phyloP scores from a whole-genome alignment of 2,113 vertebrate species.

The Lepus americanus region DNA sequence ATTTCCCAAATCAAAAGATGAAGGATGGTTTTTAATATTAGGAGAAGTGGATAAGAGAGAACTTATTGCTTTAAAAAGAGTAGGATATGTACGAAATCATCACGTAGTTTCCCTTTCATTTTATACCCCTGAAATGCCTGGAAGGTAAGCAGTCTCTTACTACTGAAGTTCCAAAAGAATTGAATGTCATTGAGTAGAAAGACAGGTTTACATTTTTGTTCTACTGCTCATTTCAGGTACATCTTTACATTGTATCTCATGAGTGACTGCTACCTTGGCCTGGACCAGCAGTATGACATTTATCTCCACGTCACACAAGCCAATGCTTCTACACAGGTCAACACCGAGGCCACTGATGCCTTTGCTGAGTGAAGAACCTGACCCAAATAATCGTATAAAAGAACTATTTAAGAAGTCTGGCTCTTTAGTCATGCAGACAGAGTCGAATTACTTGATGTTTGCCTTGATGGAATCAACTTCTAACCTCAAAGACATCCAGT shows the following conservation, averaged over 20 bases:
- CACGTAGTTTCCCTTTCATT: constrained; percentile 92
- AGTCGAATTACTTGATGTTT: constrained; percentile 78
- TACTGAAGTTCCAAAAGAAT: background rate
- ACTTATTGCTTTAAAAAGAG: constrained; percentile 95
- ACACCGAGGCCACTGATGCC: constrained; percentile 86
- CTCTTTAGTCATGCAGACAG: constrained; percentile 75
- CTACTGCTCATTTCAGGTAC: constrained; percentile 87
- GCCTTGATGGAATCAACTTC: constrained; percentile 86
- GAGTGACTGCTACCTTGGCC: constrained; percentile 98
- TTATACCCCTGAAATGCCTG: constrained; percentile 94
- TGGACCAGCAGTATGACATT: constrained; percentile 99
- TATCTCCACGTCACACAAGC: constrained; percentile 91
- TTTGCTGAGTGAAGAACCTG: constrained; percentile 78
- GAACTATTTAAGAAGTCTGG: constrained; percentile 66
- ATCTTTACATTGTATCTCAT: constrained; percentile 98
- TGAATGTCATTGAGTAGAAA: background rate
- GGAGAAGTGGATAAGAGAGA: constrained; percentile 96
- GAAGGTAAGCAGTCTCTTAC: constrained; percentile 90
- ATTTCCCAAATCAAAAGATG: constrained; percentile 97
- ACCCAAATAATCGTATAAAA: constrained; percentile 63
- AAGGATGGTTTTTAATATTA: constrained; percentile 97
- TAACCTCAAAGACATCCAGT: constrained; percentile 84
- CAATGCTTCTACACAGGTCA: constrained; percentile 88
- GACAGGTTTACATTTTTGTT: background rate
- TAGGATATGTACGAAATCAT: constrained; percentile 92